A percentile compares a stretch with the other conserved stretches of the same genome.
Evolutionary conservation across 2,888 invertebrate genomes (phyloP).

Genomic region (Cantharis lateralis): DNA sequence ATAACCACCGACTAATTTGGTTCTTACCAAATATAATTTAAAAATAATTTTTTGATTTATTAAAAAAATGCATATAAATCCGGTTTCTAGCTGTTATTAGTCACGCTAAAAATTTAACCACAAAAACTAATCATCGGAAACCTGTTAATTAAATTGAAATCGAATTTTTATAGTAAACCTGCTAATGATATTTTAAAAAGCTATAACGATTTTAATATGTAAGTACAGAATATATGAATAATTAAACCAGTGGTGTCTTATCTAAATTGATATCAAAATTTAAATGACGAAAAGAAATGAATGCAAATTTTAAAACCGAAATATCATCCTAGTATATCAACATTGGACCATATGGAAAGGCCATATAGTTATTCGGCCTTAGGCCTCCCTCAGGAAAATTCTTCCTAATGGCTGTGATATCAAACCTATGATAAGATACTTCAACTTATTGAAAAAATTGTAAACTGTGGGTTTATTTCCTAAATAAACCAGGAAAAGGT

Average conservation of each 20-base stretch:
- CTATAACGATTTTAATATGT: background rate
- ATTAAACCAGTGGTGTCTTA: background rate
- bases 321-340: background rate
- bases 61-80: background rate
- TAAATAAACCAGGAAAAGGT: no score
- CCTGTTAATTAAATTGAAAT: background rate
- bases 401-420: no score
- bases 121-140: background rate
- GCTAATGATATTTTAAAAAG: background rate
- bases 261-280: background rate
- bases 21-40: no score
- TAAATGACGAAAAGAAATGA: background rate
- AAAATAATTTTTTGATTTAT: no score
- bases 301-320: background rate
- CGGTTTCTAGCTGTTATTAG: background rate
- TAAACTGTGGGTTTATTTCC: no score
- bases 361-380: no score
- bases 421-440: no score
- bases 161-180: background rate
- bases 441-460: no score
- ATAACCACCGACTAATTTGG: no score
- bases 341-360: no score
- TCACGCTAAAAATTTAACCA: conserved; percentile 1
- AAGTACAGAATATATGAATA: background rate
- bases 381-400: no score